Evolutionary conservation across 2,797 vertebrate genomes (phyloP), one percentile per base, ranked within the genome.

Genomic region (Mormyrus hasselquistii): DNA sequence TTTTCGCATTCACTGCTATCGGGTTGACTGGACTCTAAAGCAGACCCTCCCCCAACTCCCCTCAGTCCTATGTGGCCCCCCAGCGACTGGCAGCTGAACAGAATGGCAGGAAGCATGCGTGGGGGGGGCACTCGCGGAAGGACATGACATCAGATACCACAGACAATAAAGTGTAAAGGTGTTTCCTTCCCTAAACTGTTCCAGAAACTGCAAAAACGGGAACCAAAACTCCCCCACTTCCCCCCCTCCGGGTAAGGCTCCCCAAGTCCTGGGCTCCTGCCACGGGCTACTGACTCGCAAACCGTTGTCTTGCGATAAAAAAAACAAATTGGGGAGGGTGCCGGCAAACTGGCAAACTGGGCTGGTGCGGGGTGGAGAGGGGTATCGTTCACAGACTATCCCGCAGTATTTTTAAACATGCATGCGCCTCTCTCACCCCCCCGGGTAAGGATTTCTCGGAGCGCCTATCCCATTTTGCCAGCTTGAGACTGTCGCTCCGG

Each of bases 81-180:
- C 88, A 86, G 89, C 90, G 90, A 89, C 57, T 29, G 79, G 93
- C 93, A 92, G 95, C 94, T 94, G 94, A 93, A 95, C 93, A 96
- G 95, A 96, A 97, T 96, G 94, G 94, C 96, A 96, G 96, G 96
- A 97, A 97, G 95, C 95, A 94, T 93, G 94, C 93, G 95, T 93
- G 94, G 94, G 52, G 52, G 96, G 94, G 89, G 93, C 41, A 76
- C 95, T 94, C 95, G 93, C 94, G 96, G 96, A 97, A 97, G 97
- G 96, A 97, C 95, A 91, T 97, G 96, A 97, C 94, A 95, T 97
- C 96, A 97, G 94, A 94, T 95, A 96, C 95, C 95, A 94, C 95
- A 92, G 96, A 97, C 96, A 96, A 97, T 96, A 95, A 97, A 95
- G 96, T 97, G 95, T 95, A 97, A 96, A 96, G 95, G 96, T 97